These are phyloP conservation scores for Apomyelois bistriatella DNA, from an alignment of 2,888 invertebrate species.

Conservation along the genomic window DNA sequence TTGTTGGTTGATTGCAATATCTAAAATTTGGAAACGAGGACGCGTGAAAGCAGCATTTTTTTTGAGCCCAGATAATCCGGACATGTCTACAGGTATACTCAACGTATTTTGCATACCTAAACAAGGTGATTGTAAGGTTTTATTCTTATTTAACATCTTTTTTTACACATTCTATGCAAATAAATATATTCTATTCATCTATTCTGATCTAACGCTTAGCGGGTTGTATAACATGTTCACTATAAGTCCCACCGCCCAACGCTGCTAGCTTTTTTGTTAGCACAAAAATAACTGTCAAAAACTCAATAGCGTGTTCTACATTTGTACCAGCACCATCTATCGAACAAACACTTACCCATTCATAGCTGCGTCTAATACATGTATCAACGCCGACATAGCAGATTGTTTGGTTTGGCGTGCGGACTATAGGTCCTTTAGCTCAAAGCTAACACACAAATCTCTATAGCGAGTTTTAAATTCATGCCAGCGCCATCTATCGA, in stretches of 20 bases:
- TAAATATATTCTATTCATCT: too few relatives aligned
- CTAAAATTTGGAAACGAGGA: too few relatives aligned
- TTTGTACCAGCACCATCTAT: background rate
- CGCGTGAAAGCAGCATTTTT: too few relatives aligned
- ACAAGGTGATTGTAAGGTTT: too few relatives aligned
- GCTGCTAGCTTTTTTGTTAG: background rate
- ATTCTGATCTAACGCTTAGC: too few relatives aligned
- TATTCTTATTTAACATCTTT: too few relatives aligned
- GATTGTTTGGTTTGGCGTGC: constrained; percentile 39
- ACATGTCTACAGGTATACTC: too few relatives aligned
- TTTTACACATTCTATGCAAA: too few relatives aligned
- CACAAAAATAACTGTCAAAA: background rate
- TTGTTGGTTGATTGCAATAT: background rate
- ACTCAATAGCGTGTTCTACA: background rate
- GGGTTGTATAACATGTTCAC: too few relatives aligned
- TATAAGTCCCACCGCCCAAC: too few relatives aligned
- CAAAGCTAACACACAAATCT: constrained; percentile 18
- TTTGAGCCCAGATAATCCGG: too few relatives aligned
- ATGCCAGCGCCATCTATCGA: background rate
- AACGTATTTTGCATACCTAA: too few relatives aligned
- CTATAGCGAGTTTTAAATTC: background rate
- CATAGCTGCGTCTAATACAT: constrained; percentile 31
- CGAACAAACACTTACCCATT: constrained; percentile 23
- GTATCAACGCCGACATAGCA: constrained; percentile 35
- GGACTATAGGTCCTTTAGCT: constrained; percentile 43